Evolutionary conservation across 2,113 vertebrate species (phyloP).

Genomic region (Thermophis baileyi): DNA sequence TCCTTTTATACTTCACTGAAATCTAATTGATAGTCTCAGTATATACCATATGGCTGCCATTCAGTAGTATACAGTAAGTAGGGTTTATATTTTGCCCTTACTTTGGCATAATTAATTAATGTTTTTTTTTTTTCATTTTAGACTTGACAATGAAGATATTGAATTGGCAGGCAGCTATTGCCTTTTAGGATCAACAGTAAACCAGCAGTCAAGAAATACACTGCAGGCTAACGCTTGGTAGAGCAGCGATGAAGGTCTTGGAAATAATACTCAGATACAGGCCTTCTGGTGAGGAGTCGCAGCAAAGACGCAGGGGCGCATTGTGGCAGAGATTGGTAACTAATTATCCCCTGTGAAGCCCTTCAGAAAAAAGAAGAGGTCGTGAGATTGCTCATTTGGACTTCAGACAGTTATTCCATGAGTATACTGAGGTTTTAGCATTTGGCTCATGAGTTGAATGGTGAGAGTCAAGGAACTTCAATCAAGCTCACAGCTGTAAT

Average conservation of each 20-base stretch:
- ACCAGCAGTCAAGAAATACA: not conserved
- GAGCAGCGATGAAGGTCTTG: not conserved
- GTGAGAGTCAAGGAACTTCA: not conserved
- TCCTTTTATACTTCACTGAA: not conserved
- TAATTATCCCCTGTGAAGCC: not conserved
- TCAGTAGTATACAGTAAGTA: not conserved
- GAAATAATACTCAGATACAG: not conserved
- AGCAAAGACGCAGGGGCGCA: not conserved
- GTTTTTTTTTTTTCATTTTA: not conserved
- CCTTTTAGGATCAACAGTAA: not conserved
- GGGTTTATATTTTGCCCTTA: not conserved
- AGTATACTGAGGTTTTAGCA: not conserved
- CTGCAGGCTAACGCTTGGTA: not conserved
- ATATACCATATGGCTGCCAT: not conserved
- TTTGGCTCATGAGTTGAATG: not conserved
- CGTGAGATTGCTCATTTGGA: not conserved
- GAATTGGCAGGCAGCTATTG: not conserved
- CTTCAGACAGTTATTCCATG: not conserved
- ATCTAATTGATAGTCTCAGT: not conserved
- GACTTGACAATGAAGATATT: not conserved
- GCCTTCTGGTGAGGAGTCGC: not conserved
- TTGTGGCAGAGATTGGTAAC: not conserved
- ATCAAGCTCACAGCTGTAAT: not conserved
- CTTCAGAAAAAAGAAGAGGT: not conserved
- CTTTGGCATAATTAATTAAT: not conserved